phyloP scores from a whole-genome alignment of 2,113 vertebrate genomes.

The Semnopithecus entellus region DNA sequence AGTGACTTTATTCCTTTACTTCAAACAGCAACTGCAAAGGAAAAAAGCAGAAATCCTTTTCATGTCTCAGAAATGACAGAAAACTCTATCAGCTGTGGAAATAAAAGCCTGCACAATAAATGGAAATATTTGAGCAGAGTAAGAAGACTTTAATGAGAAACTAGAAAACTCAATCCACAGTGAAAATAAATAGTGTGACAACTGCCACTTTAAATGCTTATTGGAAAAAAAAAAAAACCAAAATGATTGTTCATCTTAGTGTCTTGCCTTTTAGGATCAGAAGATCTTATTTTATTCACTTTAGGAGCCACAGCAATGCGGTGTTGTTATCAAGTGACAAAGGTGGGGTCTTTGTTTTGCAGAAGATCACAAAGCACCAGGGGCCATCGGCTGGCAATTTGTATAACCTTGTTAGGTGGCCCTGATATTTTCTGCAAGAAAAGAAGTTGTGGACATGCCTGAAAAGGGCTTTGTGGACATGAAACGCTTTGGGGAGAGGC shows the following conservation, averaged over 20 bases:
- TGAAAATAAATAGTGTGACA: background rate
- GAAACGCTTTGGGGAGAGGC: background rate
- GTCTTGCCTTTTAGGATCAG: background rate
- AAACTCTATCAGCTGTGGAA: conserved; percentile 40
- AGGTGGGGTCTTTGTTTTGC: background rate
- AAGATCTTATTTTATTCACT: background rate
- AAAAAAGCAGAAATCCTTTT: conserved; percentile 41
- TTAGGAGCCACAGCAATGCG: background rate
- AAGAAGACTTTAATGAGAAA: background rate
- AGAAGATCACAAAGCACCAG: background rate
- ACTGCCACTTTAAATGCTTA: conserved; percentile 1
- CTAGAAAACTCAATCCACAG: background rate
- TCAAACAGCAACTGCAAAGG: conserved; percentile 61
- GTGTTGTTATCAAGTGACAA: background rate
- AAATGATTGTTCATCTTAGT: background rate
- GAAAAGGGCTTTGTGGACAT: background rate
- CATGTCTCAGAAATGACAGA: conserved; percentile 32
- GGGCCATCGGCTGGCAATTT: background rate
- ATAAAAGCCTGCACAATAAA: background rate
- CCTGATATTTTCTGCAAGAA: background rate
- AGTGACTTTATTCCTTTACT: conserved; percentile 59
- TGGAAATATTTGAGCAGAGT: background rate
- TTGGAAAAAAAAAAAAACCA: background rate
- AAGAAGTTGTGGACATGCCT: background rate
- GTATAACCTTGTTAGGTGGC: background rate